Percentiles rank a stretch among this genome's conserved stretches.
Conservation (phyloP, 2,888 invertebrate species). For the Calameuta pallipes region DNA sequence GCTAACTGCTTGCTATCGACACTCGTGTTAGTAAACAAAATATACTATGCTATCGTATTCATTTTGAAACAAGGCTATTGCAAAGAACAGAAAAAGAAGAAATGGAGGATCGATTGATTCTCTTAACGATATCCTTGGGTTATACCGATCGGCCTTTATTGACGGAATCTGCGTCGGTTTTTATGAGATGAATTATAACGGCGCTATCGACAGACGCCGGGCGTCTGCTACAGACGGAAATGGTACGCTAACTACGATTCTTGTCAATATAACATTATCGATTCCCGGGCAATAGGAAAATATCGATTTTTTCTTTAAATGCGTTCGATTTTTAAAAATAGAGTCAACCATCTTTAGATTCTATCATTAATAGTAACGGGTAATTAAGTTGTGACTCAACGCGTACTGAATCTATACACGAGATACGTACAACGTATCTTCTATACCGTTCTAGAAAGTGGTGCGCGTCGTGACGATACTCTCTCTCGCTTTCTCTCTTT, state of each 20-base stretch:
- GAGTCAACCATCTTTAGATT: slow-evolving; percentile 61
- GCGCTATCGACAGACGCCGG: neutral
- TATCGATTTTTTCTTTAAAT: slow-evolving; percentile 54
- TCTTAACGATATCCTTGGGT: neutral
- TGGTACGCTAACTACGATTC: slow-evolving; percentile 52
- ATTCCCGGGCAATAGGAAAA: slow-evolving; percentile 57
- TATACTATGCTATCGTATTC: slow-evolving; percentile 5
- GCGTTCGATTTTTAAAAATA: slow-evolving; percentile 62
- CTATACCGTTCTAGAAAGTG: slow-evolving; percentile 1
- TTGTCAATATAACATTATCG: slow-evolving; percentile 54
- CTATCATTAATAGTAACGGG: slow-evolving; percentile 51
- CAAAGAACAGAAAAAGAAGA: neutral
- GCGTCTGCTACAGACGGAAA: neutral
- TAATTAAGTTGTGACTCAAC: slow-evolving; percentile 51
- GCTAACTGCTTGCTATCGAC: neutral
- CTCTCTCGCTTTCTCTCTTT: slow-evolving; percentile 5
- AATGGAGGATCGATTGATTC: neutral
- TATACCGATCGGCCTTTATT: neutral
- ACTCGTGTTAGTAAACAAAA: slow-evolving; percentile 5
- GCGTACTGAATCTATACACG: slow-evolving; percentile 10
- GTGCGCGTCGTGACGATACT: slow-evolving; percentile 28
- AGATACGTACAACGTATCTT: neutral
- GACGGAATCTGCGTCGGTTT: neutral
- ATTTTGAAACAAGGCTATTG: neutral
- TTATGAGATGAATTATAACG: too few species aligned